Evolutionary conservation across 2,113 vertebrate genomes (phyloP), one percentile per base, ranked within the genome.

Genomic region (Noturus placidus): DNA sequence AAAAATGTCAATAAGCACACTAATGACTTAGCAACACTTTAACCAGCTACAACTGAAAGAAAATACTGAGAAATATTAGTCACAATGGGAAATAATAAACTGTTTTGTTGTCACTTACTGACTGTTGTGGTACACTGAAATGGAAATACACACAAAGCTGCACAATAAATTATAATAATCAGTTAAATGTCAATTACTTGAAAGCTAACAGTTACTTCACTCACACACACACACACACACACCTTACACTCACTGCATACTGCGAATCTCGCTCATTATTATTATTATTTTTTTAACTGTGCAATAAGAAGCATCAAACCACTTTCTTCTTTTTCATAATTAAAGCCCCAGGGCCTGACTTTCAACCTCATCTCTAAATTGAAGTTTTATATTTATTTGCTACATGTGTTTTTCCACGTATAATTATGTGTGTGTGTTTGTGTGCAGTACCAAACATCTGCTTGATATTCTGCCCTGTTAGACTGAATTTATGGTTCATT

Each of bases 311-410:
- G 22, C 56, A 74, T 27, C 25, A 46, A 35, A 9, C 80, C 15
- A 11, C 84, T 7, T 78, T 61, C 1, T 54, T 25, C 4, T 7
- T 38, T 84, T 87, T 4, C 87, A 87, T 5, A 87, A 87, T 87
- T 38, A 84, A 87, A 87, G 87, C 84, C 81, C 70, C 3, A 22
- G 50, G 52, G 17, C 15, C 27, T 79, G 0, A 0, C 42, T 46
- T 11, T 14, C 4, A 56, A 57, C 3, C 20, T 56, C 27, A 56
- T 8, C 15, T 33, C 50, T 20, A 30, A 33, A 13, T 1, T 79
- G 0, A 15, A 30, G 17, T 35, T 3, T 20, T 57, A 30, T 57
- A 35, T 38, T 61, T 22, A 20, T 35, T 82, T 1, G 56, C 79
- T 11, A 42, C 6, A 10, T 25, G 22, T 72, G 33, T 69, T 69